Base-by-base conservation (phyloP, 2,797 vertebrate species). In the Ptychobarbus kaznakovi region DNA sequence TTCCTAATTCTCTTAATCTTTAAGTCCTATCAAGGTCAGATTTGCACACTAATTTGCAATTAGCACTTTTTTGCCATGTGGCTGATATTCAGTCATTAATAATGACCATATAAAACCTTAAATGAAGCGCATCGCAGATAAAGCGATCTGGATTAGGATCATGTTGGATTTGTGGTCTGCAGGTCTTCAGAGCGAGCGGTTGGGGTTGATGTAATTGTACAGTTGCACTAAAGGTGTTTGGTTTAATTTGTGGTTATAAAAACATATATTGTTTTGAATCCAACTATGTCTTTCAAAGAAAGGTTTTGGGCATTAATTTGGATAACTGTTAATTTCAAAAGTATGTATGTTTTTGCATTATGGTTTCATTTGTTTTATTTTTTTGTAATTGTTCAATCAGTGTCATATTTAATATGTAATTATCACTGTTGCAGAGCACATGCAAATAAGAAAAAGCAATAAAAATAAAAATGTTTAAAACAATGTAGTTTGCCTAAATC, bases 381-480 rank as follows among this genome's bases (percentile, higher is more conserved):
- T 80, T 72, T 35, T 68, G 75, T 85, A 74, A 79, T 85, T 69
- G 82, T 88, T 88, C 20, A 15, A 83, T 76, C 42, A 25, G 74
- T 75, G 77, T 82, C 58, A 66, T 80, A 51, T 51, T 18, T n/a
- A 85, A 89, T 66, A 56, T 87, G 56, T 87, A 75, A 78, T 88
- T 82, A 73, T 70, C 85, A 88, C 88, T 83, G 68, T 91, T 94
- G 92, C 93, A 94, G 81, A 95, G 93, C 95, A 96, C 94, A 92
- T 93, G 94, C 92, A 96, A 88, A 95, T 94, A 92, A 93, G 32
- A 93, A 93, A 86, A 87, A 87, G 87, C 61, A 92, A 93, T 87
- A 69, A 93, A 92, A 91, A 88, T 90, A 88, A 86, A 90, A 80
- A 87, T 84, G 13, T 28, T 83, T 87, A 88, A 88, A 87, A 40